Percentiles rank a stretch among this genome's conserved stretches.
These are phyloP conservation scores for Macrostomum lignano DNA, from an alignment of 1,140 invertebrate species.

Conservation along the genomic window DNA sequence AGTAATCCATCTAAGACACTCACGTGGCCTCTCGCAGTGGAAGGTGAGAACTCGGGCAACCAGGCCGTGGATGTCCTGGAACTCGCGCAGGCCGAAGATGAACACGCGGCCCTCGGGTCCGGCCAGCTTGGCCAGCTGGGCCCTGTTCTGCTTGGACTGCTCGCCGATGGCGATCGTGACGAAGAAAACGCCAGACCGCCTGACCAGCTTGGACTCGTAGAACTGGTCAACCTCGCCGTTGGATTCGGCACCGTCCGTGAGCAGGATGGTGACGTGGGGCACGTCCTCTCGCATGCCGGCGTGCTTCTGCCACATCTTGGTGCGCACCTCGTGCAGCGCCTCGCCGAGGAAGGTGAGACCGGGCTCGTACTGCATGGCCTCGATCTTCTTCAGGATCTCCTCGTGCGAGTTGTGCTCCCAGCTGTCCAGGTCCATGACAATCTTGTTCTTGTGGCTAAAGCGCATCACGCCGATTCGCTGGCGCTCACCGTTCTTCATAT, in stretches of 20 bases:
- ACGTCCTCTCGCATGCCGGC: neutral
- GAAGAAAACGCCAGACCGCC: neutral
- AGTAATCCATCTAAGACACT: too few relatives aligned
- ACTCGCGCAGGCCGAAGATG: neutral
- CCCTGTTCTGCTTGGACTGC: neutral
- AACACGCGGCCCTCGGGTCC: neutral
- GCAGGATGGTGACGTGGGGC: neutral
- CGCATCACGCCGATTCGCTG: constrained; percentile 1
- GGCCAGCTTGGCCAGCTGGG: neutral
- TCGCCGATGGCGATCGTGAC: constrained; percentile 1
- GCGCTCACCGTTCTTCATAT: neutral
- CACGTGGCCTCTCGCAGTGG: neutral
- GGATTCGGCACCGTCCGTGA: neutral
- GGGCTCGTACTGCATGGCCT: constrained; percentile 1
- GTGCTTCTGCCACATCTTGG: neutral
- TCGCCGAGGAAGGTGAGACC: neutral
- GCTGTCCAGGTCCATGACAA: neutral
- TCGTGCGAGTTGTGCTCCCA: neutral
- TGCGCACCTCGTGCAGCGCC: neutral
- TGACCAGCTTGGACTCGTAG: constrained; percentile 1
- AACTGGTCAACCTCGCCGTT: constrained; percentile 1
- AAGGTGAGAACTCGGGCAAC: neutral
- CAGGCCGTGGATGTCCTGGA: constrained; percentile 3
- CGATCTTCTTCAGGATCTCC: constrained; percentile 1
- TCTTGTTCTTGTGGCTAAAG: neutral